Percentiles rank a stretch among this genome's conserved stretches.
phyloP scores from a whole-genome alignment of 2,797 vertebrate species.

The Karalla daura region DNA sequence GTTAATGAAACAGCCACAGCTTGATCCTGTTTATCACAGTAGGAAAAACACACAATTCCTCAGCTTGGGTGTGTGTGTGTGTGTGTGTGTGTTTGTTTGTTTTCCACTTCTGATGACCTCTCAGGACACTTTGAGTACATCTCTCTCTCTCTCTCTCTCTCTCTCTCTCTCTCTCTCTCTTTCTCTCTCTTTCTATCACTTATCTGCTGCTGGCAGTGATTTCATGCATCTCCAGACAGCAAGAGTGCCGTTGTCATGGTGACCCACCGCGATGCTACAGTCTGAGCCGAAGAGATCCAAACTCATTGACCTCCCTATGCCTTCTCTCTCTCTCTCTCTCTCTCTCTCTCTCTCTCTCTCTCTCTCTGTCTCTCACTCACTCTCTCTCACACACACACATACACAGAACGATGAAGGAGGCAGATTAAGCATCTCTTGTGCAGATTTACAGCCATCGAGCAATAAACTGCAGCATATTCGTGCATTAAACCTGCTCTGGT shows the following conservation, averaged over 20 bases:
- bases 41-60: conserved; percentile 1
- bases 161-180: conserved; percentile 20
- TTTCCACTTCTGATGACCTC: conserved; percentile 1
- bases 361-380: too few species aligned
- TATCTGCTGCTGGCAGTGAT: conserved; percentile 44
- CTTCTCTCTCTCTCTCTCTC: too few species aligned
- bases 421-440: conserved; percentile 51
- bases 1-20: not conserved
- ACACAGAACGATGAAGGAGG: not conserved
- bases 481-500: conserved; percentile 43
- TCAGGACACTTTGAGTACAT: not conserved
- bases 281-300: conserved; percentile 48
- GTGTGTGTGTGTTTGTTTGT: conserved; percentile 6
- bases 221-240: conserved; percentile 61
- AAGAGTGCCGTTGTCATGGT: conserved; percentile 64
- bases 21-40: not conserved
- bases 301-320: conserved; percentile 51
- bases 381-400: too few species aligned
- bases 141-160: not conserved
- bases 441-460: conserved; percentile 40
- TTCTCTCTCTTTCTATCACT: conserved; percentile 20
- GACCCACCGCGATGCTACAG: conserved; percentile 59
- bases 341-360: too few species aligned
- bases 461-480: conserved; percentile 41
- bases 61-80: not conserved